phyloP scores from a whole-genome alignment of 2,113 vertebrate genomes.

The Spheniscus mendiculus region DNA sequence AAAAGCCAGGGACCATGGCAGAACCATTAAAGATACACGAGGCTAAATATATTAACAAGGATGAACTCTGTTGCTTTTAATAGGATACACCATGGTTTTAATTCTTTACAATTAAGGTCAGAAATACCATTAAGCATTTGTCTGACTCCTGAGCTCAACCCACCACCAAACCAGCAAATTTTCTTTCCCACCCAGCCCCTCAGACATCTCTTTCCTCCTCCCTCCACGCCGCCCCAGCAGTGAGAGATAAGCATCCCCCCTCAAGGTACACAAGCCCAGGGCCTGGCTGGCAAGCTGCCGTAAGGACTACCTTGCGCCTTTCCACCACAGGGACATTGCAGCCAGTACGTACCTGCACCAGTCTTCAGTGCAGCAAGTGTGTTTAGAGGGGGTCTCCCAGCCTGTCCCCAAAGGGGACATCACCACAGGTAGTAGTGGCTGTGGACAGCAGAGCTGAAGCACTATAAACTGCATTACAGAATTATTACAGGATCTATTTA shows the following conservation, averaged over 20 bases:
- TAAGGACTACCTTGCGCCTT: not conserved
- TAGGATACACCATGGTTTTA: not conserved
- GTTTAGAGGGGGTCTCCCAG: not conserved
- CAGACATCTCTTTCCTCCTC: not conserved
- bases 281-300: not conserved
- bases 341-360: not conserved
- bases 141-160: not conserved
- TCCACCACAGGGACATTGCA: not conserved
- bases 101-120: not conserved
- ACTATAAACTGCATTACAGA: not conserved
- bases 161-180: not conserved
- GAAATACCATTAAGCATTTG: not conserved
- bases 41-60: not conserved
- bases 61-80: not conserved
- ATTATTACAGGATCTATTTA: not conserved
- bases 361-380: not conserved
- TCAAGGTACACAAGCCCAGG: rapidly evolving
- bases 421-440: not conserved
- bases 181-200: not conserved
- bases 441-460: not conserved
- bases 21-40: not conserved
- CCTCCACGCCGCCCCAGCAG: not conserved
- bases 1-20: not conserved
- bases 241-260: not conserved
- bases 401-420: too few species aligned